Evolutionary conservation across 2,113 vertebrate genomes (phyloP), one percentile per base, ranked within the genome.

Genomic region (Xenopus laevis): DNA sequence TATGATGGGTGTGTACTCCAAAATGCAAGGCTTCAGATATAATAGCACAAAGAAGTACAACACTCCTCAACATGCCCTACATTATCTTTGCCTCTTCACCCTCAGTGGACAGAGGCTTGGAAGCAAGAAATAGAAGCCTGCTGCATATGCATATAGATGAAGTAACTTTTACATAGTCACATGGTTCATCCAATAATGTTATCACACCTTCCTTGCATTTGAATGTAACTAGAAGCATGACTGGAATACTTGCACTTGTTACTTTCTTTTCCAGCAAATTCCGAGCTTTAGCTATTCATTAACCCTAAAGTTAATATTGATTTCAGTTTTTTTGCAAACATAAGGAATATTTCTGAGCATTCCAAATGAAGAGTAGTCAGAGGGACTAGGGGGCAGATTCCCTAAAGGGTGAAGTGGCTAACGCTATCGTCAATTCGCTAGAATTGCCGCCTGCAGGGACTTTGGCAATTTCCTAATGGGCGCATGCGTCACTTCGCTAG

Each of bases 231-330:
- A 16, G 76, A 33, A 0, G 0, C 1, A 50, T 45, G 47, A 15
- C 0, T 0, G 71, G 33, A 20, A 1, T 7, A 23, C 4, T 0
- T 0, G 21, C 0, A 0, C 9, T 8, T 1, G 6, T 23, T 1
- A 0, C 2, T 0, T 20, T 0, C 4, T 13, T 67, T 13, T 0
- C 30, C 21, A 27, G 23, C 23, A 27, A 27, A 27, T 27, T 23
- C 0, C 0, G n/a, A 0, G 6, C 33, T n/a, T 8, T 0, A 2
- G 47, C 46, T 45, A 53, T 0, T 4, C 65, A 6, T 75, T 72
- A 81, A 53, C 0, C 4, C 21, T 10, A 45, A 68, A 57, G 58
- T 67, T 70, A 74, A 1, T 15, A 33, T 0, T 68, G 74, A 74
- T 62, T 71, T 61, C 5, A 0, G 15, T 4, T 50, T 16, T 27